phyloP scores from a whole-genome alignment of 1,140 invertebrate genomes.

The Anastrepha obliqua region DNA sequence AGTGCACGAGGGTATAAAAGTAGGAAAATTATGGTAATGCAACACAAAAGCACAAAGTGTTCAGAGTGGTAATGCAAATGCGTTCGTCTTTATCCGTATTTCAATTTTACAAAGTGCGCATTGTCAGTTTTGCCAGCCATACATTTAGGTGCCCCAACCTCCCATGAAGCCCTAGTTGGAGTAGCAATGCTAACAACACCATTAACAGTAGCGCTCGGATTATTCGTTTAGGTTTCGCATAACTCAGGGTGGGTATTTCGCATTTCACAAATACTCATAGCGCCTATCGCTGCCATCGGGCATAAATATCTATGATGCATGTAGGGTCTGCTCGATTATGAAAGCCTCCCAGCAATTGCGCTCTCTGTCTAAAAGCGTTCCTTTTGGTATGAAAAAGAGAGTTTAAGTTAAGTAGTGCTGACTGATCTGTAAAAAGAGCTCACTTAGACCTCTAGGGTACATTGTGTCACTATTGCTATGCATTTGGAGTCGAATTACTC shows the following conservation, averaged over 20 bases:
- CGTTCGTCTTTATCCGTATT: slow-evolving; percentile 11
- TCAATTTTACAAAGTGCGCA: slow-evolving; percentile 33
- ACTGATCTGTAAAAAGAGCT: too few species aligned
- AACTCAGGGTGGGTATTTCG: neutral
- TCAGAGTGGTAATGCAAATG: slow-evolving; percentile 42
- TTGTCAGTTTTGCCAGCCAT: neutral
- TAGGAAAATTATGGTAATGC: neutral
- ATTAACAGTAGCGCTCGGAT: neutral
- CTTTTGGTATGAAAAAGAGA: too few species aligned
- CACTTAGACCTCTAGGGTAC: too few species aligned
- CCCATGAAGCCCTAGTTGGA: neutral
- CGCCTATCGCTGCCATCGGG: too few species aligned
- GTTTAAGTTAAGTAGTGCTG: too few species aligned
- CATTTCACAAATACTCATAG: neutral
- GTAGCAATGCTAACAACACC: neutral
- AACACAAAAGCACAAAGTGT: slow-evolving; percentile 9
- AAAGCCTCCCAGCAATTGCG: too few species aligned
- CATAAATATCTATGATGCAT: too few species aligned
- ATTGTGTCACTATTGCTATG: too few species aligned
- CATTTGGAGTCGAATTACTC: too few species aligned
- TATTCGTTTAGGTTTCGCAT: neutral
- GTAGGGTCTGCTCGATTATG: too few species aligned
- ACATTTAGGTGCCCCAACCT: neutral
- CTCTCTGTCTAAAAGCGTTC: too few species aligned
- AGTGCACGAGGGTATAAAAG: neutral